Base-by-base conservation (phyloP, 2,888 invertebrate species). In the Oxystoma pomonae region DNA sequence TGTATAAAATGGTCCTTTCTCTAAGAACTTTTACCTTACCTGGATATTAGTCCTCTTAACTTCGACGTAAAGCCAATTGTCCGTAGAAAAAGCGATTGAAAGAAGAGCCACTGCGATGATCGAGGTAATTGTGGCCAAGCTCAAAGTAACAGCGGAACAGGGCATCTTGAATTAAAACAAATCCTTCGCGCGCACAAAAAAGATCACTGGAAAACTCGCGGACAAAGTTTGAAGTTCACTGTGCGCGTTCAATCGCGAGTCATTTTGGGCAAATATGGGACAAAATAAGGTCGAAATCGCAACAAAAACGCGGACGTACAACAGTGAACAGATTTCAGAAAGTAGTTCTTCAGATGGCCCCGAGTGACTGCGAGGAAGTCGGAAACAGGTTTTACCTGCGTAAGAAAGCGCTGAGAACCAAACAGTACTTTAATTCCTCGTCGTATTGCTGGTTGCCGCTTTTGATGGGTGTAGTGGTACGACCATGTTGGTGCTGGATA, bases 11-110 rank as follows among this genome's bases (percentile, higher is more conserved):
- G n/a, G n/a, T n/a, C n/a, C n/a, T n/a, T n/a, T n/a, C n/a, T n/a
- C n/a, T n/a, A n/a, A n/a, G n/a, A n/a, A n/a, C n/a, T n/a, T n/a
- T n/a, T n/a, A 35, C 72, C 78, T 83, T 85, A 94, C 94, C 91
- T 93, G 90, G 78, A 94, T 94, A 80, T 88, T 89, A 75, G 87
- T 88, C 78, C 95, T 87, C 81, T 91, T 91, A 72, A 97, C 96
- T 84, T 94, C 94, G 75, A 94, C 91, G 80, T 92, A 92, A 76
- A 94, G 86, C 97, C 97, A 97, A 86, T 96, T 96, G 84, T 97
- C 96, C 79, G 96, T 96, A 74, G 94, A 90, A 83, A 96, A 96
- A 75, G 96, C 94, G 81, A 97, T 94, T 76, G 94, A 90, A 81
- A 97, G 87, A 78, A 96, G 84, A 70, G 95, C 94, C 78, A 96